A percentile compares a stretch with the other conserved stretches of the same genome.
phyloP scores from a whole-genome alignment of 2,113 vertebrate genomes.

The Erythrocercus mccallii region DNA sequence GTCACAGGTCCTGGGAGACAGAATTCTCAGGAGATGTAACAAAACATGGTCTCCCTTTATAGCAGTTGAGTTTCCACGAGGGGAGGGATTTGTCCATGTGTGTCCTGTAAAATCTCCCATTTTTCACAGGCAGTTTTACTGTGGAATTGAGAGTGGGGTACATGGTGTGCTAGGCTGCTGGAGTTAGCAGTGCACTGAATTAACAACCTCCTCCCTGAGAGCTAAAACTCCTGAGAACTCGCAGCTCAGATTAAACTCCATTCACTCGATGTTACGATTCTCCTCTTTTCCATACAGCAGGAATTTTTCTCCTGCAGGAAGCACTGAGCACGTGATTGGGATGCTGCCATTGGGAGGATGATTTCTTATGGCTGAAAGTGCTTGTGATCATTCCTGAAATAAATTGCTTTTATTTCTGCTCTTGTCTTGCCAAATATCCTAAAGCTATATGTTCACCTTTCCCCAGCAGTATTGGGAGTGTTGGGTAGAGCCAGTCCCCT shows the following conservation, averaged over 20 bases:
- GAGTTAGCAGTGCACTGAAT: background rate
- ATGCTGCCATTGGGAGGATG: background rate
- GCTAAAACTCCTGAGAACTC: background rate
- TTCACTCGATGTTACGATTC: rapidly evolving
- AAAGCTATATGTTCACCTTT: background rate
- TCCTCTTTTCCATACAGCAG: rapidly evolving
- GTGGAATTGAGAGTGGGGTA: background rate
- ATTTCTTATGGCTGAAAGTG: background rate
- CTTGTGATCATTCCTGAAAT: background rate
- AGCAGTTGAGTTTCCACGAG: background rate
- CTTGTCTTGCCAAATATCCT: background rate
- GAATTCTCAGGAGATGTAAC: background rate
- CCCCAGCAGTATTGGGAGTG: background rate
- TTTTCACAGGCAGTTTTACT: background rate
- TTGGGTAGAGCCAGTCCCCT: background rate
- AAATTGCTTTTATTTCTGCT: background rate
- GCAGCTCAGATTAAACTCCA: background rate
- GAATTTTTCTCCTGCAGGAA: background rate
- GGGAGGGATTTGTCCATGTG: background rate
- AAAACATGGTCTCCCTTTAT: rapidly evolving
- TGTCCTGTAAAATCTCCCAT: background rate
- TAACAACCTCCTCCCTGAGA: background rate
- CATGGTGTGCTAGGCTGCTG: background rate
- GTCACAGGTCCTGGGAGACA: background rate
- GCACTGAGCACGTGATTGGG: background rate